These are phyloP conservation scores for Pangasius mekongensis DNA, from an alignment of 2,797 vertebrate species.

Conservation along the genomic window DNA sequence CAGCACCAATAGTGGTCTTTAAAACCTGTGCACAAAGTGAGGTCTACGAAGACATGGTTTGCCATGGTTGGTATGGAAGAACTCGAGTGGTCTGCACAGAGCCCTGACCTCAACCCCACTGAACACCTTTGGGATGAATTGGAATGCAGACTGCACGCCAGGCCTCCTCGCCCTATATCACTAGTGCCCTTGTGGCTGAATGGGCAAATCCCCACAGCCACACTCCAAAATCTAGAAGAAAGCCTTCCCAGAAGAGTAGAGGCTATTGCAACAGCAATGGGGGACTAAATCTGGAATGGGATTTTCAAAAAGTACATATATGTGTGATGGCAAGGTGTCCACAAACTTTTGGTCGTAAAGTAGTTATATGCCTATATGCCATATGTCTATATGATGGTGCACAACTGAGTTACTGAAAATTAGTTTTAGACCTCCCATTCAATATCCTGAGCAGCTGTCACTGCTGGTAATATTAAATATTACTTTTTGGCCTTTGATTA, in stretches of 20 bases:
- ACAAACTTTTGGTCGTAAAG: neutral
- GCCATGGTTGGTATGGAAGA: too few species aligned
- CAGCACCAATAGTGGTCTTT: neutral
- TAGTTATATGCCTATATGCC: neutral
- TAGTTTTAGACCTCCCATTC: neutral
- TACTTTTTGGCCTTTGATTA: neutral
- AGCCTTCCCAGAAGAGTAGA: neutral
- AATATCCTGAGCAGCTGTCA: neutral
- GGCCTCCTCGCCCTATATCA: neutral
- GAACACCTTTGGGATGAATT: neutral
- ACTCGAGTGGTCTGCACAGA: neutral
- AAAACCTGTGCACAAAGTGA: neutral
- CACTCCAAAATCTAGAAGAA: neutral
- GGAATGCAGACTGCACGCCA: neutral
- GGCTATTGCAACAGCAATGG: neutral
- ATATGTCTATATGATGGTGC: neutral
- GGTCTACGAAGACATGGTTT: neutral
- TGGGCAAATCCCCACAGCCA: neutral
- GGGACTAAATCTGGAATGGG: neutral
- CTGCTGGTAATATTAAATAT: neutral
- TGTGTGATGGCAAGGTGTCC: neutral
- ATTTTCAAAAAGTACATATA: neutral
- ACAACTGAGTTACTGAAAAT: neutral
- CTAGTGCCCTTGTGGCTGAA: neutral
- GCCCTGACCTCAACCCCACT: neutral